Base-by-base conservation (phyloP, 2,797 vertebrate genomes). In the Micrastur ruficollis region DNA sequence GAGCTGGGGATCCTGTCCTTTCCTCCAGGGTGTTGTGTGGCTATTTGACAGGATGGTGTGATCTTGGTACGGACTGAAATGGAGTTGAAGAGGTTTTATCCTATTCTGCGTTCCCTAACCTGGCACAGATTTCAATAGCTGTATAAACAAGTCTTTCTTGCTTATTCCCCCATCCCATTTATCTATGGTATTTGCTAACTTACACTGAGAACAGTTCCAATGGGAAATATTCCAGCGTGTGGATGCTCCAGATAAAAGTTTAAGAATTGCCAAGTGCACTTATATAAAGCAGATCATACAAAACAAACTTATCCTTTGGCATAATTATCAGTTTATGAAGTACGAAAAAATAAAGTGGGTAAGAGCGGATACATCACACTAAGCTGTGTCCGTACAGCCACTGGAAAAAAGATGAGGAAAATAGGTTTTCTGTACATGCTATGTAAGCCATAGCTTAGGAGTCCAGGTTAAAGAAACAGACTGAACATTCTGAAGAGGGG, bases 131-230 rank as follows among this genome's bases (percentile, higher is more conserved):
- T 63, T 93, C 8, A 4, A 61, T 71, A 82, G 81, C 89, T 89
- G 81, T 82, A 85, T 82, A 94, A 96, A 96, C 90, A 92, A 94
- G 92, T 71, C 89, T 75, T 82, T 95, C 95, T 94, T 90, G 89
- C 94, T 95, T 93, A 46, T 93, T 92, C 22, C 42, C 40, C 72
- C 66, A 66, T 62, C 78, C 65, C 65, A 89, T 94, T 81, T 90
- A 72, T 92, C 72, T 93, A 47, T 72, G 92, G 65, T 94, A 93
- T 95, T 94, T 91, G 65, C 22, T 88, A 96, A 88, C 61, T 94
- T 96, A 89, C 6, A 91, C 93, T 0, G 0, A 92, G 56, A 93
- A 74, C 58, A 4, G 50, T 96, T 94, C 92, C 87, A 95, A 27
- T 91, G 84, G 88, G 89, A 96, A 95, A 75, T 83, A 84, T 71